Evolutionary conservation across 1,140 invertebrate species (phyloP), one percentile per base, ranked within the genome.

Genomic region (Megathymus violae): DNA sequence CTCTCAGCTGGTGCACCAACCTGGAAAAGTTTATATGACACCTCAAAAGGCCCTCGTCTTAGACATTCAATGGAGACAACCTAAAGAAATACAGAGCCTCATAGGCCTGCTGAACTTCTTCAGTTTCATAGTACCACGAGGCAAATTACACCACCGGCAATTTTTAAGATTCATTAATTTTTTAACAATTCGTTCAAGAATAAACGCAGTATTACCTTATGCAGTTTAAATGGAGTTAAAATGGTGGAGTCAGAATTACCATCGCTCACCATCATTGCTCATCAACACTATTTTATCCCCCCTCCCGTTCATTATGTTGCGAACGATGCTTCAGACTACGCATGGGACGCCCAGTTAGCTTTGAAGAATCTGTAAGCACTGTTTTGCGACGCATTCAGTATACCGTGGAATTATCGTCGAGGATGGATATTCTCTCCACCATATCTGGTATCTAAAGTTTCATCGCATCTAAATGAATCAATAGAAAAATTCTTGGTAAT

Each of bases 91-190:
- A 0, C 74, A n/a, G n/a, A 81, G 22, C 7, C 11, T 82, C 13
- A 47, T 67, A 58, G 69, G 64, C 1, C 41, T 71, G 0, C 25
- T 80, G 9, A 90, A 92, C 4, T 91, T 91, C 65, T 90, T 91
- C 82, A 71, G 92, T 92, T 67, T 91, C 91, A 70, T 93, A 79
- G 62, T 93, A 89, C 80, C 76, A 88, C 56, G 91, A 89, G 52
- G 93, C 90, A 73, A 74, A 27, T 52, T 80, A 7, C 61, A 50
- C 31, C 47, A 50, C 15, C 31, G 31, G 10, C 15, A 50, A 4
- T 5, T 50, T 10, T n/a, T 50, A 13, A 36, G 31, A n/a, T 36
- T 17, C 10, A 31, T 34, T 9, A 50, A 50, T 36, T 14, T 9
- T n/a, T 14, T 50, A 1, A 34, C 3, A n/a, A n/a, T n/a, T n/a